phyloP scores from a whole-genome alignment of 2,113 vertebrate species.

The Dasyornis broadbenti region DNA sequence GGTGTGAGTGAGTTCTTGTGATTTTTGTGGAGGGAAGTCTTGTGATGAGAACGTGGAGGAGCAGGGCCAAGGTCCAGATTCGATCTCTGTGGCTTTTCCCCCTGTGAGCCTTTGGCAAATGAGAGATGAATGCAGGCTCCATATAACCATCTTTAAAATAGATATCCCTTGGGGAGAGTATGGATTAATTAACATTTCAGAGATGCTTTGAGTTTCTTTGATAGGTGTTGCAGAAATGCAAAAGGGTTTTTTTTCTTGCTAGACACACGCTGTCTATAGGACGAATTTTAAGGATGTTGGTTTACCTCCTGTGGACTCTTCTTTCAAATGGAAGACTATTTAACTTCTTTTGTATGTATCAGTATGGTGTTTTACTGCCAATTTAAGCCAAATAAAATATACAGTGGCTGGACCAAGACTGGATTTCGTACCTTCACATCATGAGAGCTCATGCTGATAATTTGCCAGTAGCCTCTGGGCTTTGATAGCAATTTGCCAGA shows the following conservation, averaged over 20 bases:
- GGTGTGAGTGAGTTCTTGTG: background rate
- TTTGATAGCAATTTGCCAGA: constrained; percentile 44
- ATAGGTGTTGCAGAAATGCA: constrained; percentile 24
- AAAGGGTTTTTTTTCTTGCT: background rate
- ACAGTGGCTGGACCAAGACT: background rate
- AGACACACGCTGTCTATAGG: background rate
- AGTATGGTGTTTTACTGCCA: background rate
- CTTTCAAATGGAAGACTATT: background rate
- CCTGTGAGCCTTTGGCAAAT: background rate
- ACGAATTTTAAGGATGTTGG: background rate
- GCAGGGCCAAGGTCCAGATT: background rate
- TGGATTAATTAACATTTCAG: constrained; percentile 56
- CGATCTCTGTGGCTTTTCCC: background rate
- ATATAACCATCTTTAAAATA: constrained; percentile 36
- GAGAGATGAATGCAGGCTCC: background rate
- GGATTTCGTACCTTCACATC: background rate
- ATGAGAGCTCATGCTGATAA: constrained; percentile 1
- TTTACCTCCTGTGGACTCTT: constrained; percentile 2
- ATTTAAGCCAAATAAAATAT: constrained; percentile 5
- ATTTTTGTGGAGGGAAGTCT: constrained; percentile 9
- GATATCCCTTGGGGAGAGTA: background rate
- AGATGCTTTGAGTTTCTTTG: constrained; percentile 11
- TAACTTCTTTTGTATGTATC: background rate
- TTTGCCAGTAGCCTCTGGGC: constrained; percentile 26
- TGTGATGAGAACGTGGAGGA: background rate